phyloP scores from a whole-genome alignment of 2,113 vertebrate genomes.

The Tor tambroides region DNA sequence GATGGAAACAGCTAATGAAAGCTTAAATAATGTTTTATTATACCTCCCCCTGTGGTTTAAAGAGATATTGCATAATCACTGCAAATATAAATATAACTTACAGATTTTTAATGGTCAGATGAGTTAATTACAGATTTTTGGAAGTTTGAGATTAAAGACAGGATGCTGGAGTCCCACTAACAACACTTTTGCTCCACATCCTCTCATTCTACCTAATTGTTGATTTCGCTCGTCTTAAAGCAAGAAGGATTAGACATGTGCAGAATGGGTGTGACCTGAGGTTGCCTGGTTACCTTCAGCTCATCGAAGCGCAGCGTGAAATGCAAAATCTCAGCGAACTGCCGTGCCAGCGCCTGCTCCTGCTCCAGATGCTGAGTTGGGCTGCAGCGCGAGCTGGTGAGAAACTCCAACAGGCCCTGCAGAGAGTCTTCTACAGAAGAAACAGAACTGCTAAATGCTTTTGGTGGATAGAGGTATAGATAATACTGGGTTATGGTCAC shows the following conservation, averaged over 20 bases:
- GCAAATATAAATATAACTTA: neutral
- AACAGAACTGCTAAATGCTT: neutral
- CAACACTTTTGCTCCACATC: neutral
- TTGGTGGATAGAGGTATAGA: neutral
- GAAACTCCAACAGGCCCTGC: conserved; percentile 84
- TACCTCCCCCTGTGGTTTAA: too few relatives aligned
- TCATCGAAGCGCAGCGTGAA: conserved; percentile 97
- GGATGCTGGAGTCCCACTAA: neutral
- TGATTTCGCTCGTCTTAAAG: neutral
- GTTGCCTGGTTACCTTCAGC: conserved; percentile 83
- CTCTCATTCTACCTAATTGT: neutral
- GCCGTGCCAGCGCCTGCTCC: conserved; percentile 96
- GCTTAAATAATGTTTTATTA: too few relatives aligned
- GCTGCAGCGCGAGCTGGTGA: conserved; percentile 85
- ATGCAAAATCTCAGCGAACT: conserved; percentile 97
- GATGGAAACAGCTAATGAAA: too few relatives aligned
- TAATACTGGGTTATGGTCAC: neutral
- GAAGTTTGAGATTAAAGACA: neutral
- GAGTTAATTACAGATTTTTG: neutral
- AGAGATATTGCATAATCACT: too few relatives aligned
- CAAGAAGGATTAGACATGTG: neutral
- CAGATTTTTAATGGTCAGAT: neutral
- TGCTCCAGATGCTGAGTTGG: conserved; percentile 97
- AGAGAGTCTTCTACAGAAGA: conserved; percentile 80
- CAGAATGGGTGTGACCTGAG: neutral